Evolutionary conservation across 35 echinoderm and acorn worm species (phyloP).

Genomic region (Nesometra sesokonis): DNA sequence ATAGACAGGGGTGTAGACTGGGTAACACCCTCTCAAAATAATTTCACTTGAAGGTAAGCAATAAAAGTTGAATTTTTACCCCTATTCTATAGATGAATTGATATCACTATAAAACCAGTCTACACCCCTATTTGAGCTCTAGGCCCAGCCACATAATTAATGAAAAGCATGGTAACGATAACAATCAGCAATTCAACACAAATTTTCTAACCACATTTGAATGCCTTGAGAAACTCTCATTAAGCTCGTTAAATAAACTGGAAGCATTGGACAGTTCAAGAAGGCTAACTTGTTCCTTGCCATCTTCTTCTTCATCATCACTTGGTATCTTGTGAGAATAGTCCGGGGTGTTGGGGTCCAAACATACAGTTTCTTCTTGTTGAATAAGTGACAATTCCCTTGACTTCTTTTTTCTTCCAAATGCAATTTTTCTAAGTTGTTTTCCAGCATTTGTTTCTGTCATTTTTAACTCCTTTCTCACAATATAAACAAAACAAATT

Average conservation of each 20-base stretch:
- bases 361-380: background rate
- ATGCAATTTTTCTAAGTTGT: background rate
- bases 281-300: background rate
- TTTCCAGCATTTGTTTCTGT: background rate
- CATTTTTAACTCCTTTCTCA: background rate
- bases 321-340: background rate
- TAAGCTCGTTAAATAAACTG: background rate
- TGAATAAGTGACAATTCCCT: background rate
- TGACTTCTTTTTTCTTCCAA: background rate
- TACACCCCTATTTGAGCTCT: too few species aligned
- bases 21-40: too few species aligned
- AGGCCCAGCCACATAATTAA: too few species aligned
- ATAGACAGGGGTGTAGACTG: too few species aligned
- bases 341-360: background rate
- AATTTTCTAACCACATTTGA: background rate
- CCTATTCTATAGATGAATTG: too few species aligned
- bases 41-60: too few species aligned
- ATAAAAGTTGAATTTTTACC: too few species aligned
- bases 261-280: background rate
- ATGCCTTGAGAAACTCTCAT: background rate
- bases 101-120: too few species aligned
- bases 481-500: background rate
- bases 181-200: too few species aligned
- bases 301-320: background rate
- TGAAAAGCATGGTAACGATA: too few species aligned